Evolutionary conservation across 2,888 invertebrate genomes (phyloP), one percentile per base, ranked within the genome.

Genomic region (Nomada fucata): DNA sequence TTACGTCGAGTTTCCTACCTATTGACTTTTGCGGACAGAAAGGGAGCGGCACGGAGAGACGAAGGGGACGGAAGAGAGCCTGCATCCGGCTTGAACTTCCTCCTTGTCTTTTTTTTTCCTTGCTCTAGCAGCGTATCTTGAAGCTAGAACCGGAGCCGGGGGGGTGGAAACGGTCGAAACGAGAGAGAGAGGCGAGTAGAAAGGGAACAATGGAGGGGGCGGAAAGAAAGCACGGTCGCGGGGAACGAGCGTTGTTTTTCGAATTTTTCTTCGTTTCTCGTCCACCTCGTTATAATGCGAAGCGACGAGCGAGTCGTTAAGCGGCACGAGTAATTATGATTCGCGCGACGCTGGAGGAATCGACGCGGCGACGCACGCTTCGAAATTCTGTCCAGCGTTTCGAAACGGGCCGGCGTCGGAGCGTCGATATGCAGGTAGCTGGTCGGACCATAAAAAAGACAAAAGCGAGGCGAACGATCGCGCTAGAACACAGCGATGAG

Each of bases 1-100:
- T 90, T 86, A 82, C 85, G 83, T 81, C 64, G 81, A 83, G 84
- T 87, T 77, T 84, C 82, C 77, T 83, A 84, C 79, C 84, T 89
- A 89, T 85, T 89, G 86, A 89, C 85, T 84, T 80, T 71, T 76
- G 68, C 44, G 65, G 60, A 64, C 52, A 29, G 65, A 44, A 53
- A 72, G 36, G 5, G 36, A 36, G 7, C 36, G 68, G 29, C 29
- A n/a, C 47, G 29, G 42, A 20, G 52, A 36, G 20, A 63, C 18
- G 61, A 69, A 47, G 64, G 29, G 57, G 57, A 70, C 65, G 70
- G 82, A 79, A 81, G 84, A 79, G 80, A 80, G 76, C 64, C 64
- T 50, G 76, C 72, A 79, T 85, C 65, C 83, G 76, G 72, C 76
- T 59, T 74, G 47, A 81, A 81, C 23, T n/a, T n/a, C 10, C 42